Percentiles rank a stretch among this genome's conserved stretches.
Conservation (phyloP, 2,888 invertebrate species). For the Caenorhabditis becei region DNA sequence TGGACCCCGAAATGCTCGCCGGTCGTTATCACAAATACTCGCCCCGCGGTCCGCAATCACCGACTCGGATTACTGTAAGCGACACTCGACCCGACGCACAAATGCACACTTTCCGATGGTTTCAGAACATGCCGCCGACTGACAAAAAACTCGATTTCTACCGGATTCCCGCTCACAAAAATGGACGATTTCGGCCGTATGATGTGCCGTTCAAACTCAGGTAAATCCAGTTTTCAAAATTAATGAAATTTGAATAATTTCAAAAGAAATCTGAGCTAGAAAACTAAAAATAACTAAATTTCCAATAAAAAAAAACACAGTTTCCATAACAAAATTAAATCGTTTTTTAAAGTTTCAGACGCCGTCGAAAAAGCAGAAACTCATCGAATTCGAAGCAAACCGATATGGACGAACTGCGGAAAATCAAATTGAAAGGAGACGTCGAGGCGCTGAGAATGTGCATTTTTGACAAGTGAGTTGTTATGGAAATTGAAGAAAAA, state of each 20-base stretch:
- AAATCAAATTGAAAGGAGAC: slow-evolving; percentile 58
- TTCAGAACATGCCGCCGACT: slow-evolving; percentile 40
- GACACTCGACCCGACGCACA: not conserved
- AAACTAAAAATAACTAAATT: not conserved
- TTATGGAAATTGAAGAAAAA: slow-evolving; percentile 17
- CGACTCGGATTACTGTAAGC: slow-evolving; percentile 46
- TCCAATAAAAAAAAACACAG: no score
- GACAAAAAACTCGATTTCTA: slow-evolving; percentile 27
- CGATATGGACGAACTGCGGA: slow-evolving; percentile 33
- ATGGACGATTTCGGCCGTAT: slow-evolving; percentile 48
- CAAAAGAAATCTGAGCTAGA: not conserved
- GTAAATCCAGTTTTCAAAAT: slow-evolving; percentile 17
- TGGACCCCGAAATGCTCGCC: slow-evolving; percentile 37
- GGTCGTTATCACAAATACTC: slow-evolving; percentile 27
- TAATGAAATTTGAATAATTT: not conserved
- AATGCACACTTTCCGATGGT: slow-evolving; percentile 8
- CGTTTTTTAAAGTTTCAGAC: slow-evolving; percentile 37
- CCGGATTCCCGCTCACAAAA: slow-evolving; percentile 18
- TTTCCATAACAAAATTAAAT: no score
- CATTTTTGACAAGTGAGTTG: slow-evolving; percentile 59
- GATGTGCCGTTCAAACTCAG: slow-evolving; percentile 45
- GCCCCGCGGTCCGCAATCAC: slow-evolving; percentile 46
- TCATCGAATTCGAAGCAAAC: not conserved
- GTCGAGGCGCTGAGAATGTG: slow-evolving; percentile 61
- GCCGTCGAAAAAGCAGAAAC: slow-evolving; percentile 36